These are phyloP conservation scores for Drymodes brunneopygia DNA, from an alignment of 2,113 vertebrate species.

Conservation along the genomic window DNA sequence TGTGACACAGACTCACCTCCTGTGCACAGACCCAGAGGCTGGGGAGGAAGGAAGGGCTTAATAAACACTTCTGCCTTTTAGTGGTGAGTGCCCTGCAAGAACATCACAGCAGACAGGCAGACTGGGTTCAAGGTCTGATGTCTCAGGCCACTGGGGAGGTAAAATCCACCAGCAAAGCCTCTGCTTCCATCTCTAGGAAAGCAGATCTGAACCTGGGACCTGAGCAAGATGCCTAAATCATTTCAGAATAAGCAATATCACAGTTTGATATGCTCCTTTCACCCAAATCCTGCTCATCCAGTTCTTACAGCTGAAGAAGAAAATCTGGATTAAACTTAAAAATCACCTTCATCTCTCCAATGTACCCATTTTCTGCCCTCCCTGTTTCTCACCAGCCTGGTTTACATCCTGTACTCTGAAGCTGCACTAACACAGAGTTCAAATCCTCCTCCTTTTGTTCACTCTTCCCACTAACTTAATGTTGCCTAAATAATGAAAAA, in stretches of 20 bases:
- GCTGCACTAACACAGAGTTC: not conserved
- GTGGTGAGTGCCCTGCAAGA: not conserved
- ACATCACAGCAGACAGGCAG: not conserved
- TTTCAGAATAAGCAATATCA: not conserved
- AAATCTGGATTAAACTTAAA: not conserved
- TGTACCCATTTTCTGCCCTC: not conserved
- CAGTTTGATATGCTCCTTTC: not conserved
- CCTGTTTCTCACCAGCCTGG: not conserved
- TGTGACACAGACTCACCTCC: not conserved
- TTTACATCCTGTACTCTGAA: not conserved
- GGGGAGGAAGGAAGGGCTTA: not conserved
- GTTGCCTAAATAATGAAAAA: not conserved
- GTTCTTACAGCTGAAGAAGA: not conserved
- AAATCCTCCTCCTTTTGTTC: not conserved
- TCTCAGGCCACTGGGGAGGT: not conserved
- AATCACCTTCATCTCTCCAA: not conserved
- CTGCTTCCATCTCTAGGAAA: not conserved
- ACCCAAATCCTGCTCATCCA: not conserved
- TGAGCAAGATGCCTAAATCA: not conserved
- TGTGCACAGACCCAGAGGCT: accelerated
- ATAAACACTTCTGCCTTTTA: not conserved
- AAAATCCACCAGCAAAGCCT: not conserved
- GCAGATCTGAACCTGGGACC: not conserved
- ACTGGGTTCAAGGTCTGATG: not conserved
- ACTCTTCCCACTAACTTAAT: not conserved